Evolutionary conservation across 2,888 invertebrate genomes (phyloP).

Genomic region (Epinotia brunnichana): DNA sequence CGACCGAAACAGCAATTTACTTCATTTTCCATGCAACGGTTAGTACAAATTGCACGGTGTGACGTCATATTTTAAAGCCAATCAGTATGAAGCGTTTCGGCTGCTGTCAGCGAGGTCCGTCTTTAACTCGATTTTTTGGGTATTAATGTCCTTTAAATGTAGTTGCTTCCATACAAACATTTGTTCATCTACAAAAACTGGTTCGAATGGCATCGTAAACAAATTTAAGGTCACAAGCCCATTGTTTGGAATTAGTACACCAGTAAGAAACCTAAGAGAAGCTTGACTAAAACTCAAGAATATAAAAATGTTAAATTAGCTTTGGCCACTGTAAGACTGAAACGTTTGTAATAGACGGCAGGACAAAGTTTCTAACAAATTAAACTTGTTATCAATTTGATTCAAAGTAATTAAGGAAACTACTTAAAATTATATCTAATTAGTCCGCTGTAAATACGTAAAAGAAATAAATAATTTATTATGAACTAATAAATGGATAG

Average conservation of each 20-base stretch:
- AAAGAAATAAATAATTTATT: conserved; percentile 15
- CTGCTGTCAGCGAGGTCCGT: no score
- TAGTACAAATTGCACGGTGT: no score
- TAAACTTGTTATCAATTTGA: conserved; percentile 36
- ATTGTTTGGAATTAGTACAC: neutral
- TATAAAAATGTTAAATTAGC: neutral
- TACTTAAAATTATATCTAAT: conserved; percentile 29
- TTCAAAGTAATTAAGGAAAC: conserved; percentile 19
- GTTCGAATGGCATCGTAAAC: no score
- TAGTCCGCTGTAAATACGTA: conserved; percentile 16
- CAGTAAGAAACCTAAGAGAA: neutral
- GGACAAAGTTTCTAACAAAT: conserved; percentile 35
- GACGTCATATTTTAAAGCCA: no score
- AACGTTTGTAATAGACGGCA: neutral
- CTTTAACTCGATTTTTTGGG: no score
- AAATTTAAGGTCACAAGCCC: no score
- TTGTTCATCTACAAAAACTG: no score
- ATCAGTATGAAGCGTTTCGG: no score
- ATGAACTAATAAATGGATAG: conserved; percentile 8
- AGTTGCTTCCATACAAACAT: no score
- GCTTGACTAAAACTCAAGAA: neutral
- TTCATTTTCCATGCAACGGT: no score
- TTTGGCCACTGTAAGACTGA: neutral
- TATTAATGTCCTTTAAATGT: no score
- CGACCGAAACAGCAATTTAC: no score